These are phyloP conservation scores for Silurus aristotelis DNA, from an alignment of 2,797 vertebrate genomes.

Conservation along the genomic window DNA sequence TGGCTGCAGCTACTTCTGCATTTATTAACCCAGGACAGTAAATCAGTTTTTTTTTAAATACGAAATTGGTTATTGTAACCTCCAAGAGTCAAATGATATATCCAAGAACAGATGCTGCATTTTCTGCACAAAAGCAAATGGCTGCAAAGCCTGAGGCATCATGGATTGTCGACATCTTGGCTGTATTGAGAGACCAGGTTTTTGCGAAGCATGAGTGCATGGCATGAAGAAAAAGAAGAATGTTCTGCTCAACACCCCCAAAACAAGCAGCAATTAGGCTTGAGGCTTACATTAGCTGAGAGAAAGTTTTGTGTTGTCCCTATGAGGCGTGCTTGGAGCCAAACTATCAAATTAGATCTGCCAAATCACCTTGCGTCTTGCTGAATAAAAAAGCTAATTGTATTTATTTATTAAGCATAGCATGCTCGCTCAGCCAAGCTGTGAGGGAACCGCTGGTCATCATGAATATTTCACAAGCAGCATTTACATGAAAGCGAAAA, in stretches of 20 bases:
- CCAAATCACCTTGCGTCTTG: conserved; percentile 40
- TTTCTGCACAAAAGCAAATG: conserved; percentile 62
- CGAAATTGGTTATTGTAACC: conserved; percentile 50
- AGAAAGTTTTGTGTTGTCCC: conserved; percentile 50
- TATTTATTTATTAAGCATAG: conserved; percentile 60
- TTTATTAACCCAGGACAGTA: conserved; percentile 50
- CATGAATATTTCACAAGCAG: conserved; percentile 62
- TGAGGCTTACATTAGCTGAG: conserved; percentile 45
- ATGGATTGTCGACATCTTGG: conserved; percentile 54
- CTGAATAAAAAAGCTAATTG: conserved; percentile 55
- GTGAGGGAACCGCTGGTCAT: conserved; percentile 49
- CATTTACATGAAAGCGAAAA: conserved; percentile 51
- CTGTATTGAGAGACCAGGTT: conserved; percentile 60
- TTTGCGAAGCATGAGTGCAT: conserved; percentile 43
- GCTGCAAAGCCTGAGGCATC: conserved; percentile 58
- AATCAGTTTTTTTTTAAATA: conserved; percentile 21
- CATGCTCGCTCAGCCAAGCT: conserved; percentile 47
- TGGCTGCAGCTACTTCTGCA: conserved; percentile 51
- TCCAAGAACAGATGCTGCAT: conserved; percentile 67
- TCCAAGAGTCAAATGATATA: conserved; percentile 60
- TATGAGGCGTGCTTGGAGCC: conserved; percentile 43
- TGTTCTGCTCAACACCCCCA: conserved; percentile 24
- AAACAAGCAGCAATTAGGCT: conserved; percentile 43
- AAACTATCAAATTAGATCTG: conserved; percentile 48
- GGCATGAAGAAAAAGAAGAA: conserved; percentile 38